Percentiles rank a stretch among this genome's conserved stretches.
phyloP scores from a whole-genome alignment of 1,140 invertebrate species.

The Grapholita molesta region DNA sequence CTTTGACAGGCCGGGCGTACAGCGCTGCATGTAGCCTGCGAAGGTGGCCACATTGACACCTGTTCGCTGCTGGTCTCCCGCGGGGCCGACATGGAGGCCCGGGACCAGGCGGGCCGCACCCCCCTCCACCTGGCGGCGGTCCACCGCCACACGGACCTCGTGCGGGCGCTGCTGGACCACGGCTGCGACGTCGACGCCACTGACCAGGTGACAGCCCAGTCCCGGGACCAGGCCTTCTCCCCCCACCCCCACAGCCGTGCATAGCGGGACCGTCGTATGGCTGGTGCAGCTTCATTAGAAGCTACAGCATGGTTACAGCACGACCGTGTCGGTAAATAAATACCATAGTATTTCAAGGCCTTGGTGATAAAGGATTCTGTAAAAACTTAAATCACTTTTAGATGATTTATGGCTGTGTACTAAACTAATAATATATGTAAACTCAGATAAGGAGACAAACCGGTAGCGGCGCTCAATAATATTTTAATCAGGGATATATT shows the following conservation, averaged over 20 bases:
- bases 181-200: conserved; percentile 79
- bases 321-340: too few species aligned
- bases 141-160: conserved; percentile 87
- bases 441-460: too few species aligned
- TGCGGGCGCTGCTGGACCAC: conserved; percentile 82
- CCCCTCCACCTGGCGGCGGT: conserved; percentile 90
- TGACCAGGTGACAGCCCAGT: conserved; percentile 50
- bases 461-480: not conserved
- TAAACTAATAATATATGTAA: too few species aligned
- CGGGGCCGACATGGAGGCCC: conserved; percentile 78
- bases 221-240: too few species aligned
- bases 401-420: too few species aligned
- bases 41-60: conserved; percentile 84
- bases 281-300: too few species aligned
- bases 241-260: too few species aligned
- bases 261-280: too few species aligned
- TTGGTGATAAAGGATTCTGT: too few species aligned
- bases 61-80: conserved; percentile 82
- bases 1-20: conserved; percentile 68
- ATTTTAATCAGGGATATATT: conserved; percentile 9
- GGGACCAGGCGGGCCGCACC: conserved; percentile 88
- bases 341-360: too few species aligned
- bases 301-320: too few species aligned
- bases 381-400: too few species aligned
- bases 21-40: conserved; percentile 86